Evolutionary conservation across 2,797 vertebrate genomes (phyloP).

Genomic region (Falco concolor): DNA sequence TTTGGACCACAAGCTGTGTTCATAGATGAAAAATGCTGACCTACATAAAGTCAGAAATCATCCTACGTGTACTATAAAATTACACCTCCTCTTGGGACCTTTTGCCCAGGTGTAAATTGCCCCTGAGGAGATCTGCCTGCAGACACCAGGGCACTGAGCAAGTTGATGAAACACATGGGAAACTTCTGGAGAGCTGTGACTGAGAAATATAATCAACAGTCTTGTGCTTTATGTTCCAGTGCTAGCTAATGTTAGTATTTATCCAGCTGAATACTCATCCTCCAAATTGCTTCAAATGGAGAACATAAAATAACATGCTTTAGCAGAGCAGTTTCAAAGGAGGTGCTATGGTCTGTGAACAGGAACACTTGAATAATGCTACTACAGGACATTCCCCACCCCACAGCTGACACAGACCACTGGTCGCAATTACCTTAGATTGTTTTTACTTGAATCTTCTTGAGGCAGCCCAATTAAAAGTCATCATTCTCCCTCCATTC

Average conservation of each 20-base stretch:
- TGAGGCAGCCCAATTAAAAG: neutral
- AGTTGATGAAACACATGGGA: neutral
- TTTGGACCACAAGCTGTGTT: neutral
- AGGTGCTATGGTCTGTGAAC: neutral
- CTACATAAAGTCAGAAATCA: neutral
- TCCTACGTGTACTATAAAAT: neutral
- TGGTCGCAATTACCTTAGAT: neutral
- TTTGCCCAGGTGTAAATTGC: neutral
- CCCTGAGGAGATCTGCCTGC: constrained; percentile 21
- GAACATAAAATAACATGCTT: neutral
- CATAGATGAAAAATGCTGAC: neutral
- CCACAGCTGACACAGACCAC: neutral
- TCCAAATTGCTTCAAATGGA: neutral
- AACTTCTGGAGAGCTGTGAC: neutral
- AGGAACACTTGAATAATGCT: neutral
- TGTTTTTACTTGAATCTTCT: neutral
- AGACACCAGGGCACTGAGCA: neutral
- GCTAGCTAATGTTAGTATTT: neutral
- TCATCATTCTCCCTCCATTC: neutral
- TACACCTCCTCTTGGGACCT: neutral
- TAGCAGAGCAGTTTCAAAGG: neutral
- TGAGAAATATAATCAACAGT: neutral
- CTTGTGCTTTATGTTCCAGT: neutral
- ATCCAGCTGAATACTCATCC: neutral
- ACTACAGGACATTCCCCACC: neutral